These are phyloP conservation scores for Psilanteris sp. DNA, from an alignment of 1,140 invertebrate species.

Conservation along the genomic window DNA sequence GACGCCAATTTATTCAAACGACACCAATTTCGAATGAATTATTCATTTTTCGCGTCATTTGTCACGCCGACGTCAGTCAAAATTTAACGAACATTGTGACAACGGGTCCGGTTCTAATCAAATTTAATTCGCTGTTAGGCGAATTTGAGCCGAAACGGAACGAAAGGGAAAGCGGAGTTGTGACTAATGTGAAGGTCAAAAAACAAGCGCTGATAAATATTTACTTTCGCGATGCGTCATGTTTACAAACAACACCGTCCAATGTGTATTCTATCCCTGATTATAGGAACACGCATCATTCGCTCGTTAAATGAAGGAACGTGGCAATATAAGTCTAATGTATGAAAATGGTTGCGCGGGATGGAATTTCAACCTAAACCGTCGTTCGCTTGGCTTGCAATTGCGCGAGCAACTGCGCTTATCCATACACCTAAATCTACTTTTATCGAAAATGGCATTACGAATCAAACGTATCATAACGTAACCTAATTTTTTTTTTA, in stretches of 20 bases:
- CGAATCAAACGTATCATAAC: conserved; percentile 56
- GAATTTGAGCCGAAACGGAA: too few relatives aligned
- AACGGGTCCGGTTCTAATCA: conserved; percentile 1
- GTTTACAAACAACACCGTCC: conserved; percentile 16
- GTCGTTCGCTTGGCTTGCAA: conserved; percentile 56
- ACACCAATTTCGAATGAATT: conserved; percentile 42
- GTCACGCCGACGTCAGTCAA: conserved; percentile 22
- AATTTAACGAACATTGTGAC: conserved; percentile 35
- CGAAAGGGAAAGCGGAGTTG: too few relatives aligned
- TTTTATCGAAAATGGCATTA: conserved; percentile 59
- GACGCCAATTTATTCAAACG: conserved; percentile 48
- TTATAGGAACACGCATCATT: conserved; percentile 61
- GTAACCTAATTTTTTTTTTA: conserved; percentile 56
- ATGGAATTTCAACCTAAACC: conserved; percentile 59
- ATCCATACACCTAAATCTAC: conserved; percentile 59
- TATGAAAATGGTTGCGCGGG: conserved; percentile 57
- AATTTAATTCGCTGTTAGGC: conserved; percentile 22
- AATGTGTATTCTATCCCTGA: conserved; percentile 59
- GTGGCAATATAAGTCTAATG: conserved; percentile 50
- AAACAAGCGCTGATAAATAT: too few relatives aligned
- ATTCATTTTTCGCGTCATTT: conserved; percentile 42
- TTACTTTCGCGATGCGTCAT: not conserved
- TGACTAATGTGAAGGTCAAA: too few relatives aligned
- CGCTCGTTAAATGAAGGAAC: conserved; percentile 58
- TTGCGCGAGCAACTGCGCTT: conserved; percentile 54